Percentiles rank a stretch among this genome's conserved stretches.
Conservation (phyloP, 2,888 invertebrate genomes). For the Ischnus inquisitorius region DNA sequence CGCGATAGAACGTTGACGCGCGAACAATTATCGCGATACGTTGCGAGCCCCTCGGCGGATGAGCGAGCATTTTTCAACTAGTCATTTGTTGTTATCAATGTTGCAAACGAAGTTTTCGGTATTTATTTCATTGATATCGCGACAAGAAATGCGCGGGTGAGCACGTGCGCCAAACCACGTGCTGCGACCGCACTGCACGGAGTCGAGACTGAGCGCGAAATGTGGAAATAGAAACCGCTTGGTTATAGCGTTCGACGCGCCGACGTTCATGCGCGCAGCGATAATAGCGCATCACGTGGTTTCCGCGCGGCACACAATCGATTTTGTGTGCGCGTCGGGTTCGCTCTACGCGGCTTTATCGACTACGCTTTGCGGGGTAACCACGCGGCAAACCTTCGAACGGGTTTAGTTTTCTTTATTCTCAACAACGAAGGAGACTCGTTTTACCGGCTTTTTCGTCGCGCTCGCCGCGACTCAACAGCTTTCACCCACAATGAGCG, state of each 20-base stretch:
- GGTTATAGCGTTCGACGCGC: not conserved
- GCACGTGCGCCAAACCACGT: constrained; percentile 25
- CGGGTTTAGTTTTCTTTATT: constrained; percentile 28
- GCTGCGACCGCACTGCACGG: constrained; percentile 5
- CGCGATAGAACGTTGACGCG: not conserved
- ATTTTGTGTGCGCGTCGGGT: constrained; percentile 21
- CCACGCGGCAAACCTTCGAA: constrained; percentile 43
- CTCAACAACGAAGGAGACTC: not conserved
- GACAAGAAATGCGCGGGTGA: not conserved
- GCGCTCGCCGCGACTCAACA: too few relatives aligned
- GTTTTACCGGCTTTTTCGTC: constrained; percentile 44
- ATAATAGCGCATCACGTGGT: not conserved
- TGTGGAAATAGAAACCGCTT: constrained; percentile 17
- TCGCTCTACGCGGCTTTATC: constrained; percentile 23
- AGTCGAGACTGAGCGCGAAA: constrained; percentile 27
- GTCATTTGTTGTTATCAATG: not conserved
- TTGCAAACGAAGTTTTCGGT: not conserved
- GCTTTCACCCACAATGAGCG: too few relatives aligned
- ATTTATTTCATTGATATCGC: not conserved
- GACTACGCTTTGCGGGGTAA: not conserved
- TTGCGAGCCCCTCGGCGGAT: not conserved
- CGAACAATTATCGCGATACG: not conserved
- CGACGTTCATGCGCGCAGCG: constrained; percentile 5
- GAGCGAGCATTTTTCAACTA: constrained; percentile 20
- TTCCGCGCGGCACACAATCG: constrained; percentile 8